Percentiles rank a stretch among this genome's conserved stretches.
Evolutionary conservation across 1,140 invertebrate species (phyloP).

Genomic region (Uloborus diversus): DNA sequence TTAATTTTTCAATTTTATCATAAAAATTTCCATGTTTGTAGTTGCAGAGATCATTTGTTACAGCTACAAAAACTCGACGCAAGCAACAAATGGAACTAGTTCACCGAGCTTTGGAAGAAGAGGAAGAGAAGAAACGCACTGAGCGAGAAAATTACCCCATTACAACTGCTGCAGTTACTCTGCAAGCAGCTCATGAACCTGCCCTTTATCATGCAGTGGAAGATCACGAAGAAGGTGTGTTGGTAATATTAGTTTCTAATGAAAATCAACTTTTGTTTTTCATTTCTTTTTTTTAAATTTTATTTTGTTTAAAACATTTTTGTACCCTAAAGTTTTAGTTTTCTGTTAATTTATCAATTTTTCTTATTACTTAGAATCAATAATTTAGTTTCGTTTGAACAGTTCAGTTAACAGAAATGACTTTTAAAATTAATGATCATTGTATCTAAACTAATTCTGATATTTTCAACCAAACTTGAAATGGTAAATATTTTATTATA

Average conservation of each 20-base stretch:
- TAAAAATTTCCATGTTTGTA: no score
- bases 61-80: conserved; percentile 96
- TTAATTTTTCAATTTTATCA: no score
- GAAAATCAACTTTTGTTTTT: neutral
- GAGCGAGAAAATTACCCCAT: conserved; percentile 96
- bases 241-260: neutral
- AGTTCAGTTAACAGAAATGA: no score
- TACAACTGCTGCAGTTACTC: conserved; percentile 94
- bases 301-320: neutral
- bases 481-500: no score
- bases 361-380: no score
- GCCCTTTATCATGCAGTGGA: conserved; percentile 83
- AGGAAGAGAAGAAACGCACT: conserved; percentile 92
- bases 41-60: conserved; percentile 90
- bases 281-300: neutral
- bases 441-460: no score
- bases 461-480: no score
- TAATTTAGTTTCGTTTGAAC: no score
- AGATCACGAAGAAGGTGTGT: conserved; percentile 75
- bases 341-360: neutral
- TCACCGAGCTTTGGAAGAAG: conserved; percentile 90
- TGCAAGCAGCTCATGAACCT: conserved; percentile 95
- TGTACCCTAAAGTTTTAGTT: neutral
- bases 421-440: no score
- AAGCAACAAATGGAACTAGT: conserved; percentile 99